Conservation (phyloP, 2,113 vertebrate genomes). For the Petroica traversi region DNA sequence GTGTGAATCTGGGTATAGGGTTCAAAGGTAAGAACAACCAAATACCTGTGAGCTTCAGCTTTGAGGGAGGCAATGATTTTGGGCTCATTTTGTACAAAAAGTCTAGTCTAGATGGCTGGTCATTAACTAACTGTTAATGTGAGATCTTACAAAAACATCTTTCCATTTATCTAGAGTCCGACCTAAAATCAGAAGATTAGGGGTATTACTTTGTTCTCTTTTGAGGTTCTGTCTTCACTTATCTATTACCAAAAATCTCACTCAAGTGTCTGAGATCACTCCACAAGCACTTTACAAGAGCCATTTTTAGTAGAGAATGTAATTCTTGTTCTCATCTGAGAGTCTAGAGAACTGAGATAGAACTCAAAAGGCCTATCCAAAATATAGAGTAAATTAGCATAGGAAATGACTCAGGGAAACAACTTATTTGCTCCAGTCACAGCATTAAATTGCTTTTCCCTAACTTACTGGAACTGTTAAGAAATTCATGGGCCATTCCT, state of each 20-base stretch:
- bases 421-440: slow-evolving; percentile 8
- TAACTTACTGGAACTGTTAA: slow-evolving; percentile 25
- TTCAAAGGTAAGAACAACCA: not conserved
- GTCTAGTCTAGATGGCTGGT: not conserved
- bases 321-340: not conserved
- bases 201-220: not conserved
- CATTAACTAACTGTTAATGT: slow-evolving; percentile 7
- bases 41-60: not conserved
- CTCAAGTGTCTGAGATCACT: not conserved
- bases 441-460: slow-evolving; percentile 15
- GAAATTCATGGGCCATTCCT: slow-evolving; percentile 47
- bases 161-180: not conserved
- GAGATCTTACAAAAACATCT: slow-evolving; percentile 1
- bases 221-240: not conserved
- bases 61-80: not conserved
- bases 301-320: not conserved
- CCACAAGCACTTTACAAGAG: not conserved
- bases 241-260: rapidly evolving
- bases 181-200: not conserved
- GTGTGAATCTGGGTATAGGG: not conserved
- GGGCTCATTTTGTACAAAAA: not conserved
- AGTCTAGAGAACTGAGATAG: not conserved
- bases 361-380: not conserved
- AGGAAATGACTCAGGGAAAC: not conserved
- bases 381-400: slow-evolving; percentile 10